These are phyloP conservation scores for Galago senegalensis DNA, from an alignment of 2,797 vertebrate genomes.

Conservation along the genomic window DNA sequence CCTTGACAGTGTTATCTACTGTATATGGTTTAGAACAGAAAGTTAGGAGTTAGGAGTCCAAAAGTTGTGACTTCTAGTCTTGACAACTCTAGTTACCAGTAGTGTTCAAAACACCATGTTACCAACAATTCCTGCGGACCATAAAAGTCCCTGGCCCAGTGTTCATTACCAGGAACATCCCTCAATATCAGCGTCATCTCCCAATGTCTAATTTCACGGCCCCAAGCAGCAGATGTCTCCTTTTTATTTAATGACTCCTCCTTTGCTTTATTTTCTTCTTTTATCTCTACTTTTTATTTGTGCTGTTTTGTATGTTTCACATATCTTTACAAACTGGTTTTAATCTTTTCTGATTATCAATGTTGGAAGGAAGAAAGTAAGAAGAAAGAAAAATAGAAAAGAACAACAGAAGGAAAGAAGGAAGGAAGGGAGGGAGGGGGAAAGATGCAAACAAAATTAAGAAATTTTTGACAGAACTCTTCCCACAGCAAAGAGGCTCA, in stretches of 20 bases:
- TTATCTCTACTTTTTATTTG: constrained; percentile 29
- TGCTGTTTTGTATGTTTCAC: neutral
- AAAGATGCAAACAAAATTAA: constrained; percentile 22
- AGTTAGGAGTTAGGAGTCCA: constrained; percentile 36
- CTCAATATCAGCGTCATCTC: neutral
- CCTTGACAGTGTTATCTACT: neutral
- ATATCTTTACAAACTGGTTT: constrained; percentile 26
- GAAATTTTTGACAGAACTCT: constrained; percentile 8
- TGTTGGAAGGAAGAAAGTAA: neutral
- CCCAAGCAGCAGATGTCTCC: neutral
- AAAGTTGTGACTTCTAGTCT: neutral
- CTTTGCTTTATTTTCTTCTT: constrained; percentile 10
- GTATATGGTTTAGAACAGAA: neutral
- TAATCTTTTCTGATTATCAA: constrained; percentile 1
- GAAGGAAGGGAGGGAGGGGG: fast-evolving
- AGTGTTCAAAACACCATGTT: neutral
- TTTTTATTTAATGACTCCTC: neutral
- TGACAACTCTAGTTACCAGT: neutral
- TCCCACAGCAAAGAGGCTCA: neutral
- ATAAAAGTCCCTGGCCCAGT: neutral
- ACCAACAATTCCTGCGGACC: neutral
- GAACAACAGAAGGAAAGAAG: neutral
- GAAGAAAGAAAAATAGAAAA: neutral
- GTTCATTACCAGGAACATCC: neutral
- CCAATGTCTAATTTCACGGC: neutral